Percentiles rank a stretch among this genome's conserved stretches.
Evolutionary conservation across 2,888 invertebrate genomes (phyloP).

Genomic region (Campopleginae sp.): DNA sequence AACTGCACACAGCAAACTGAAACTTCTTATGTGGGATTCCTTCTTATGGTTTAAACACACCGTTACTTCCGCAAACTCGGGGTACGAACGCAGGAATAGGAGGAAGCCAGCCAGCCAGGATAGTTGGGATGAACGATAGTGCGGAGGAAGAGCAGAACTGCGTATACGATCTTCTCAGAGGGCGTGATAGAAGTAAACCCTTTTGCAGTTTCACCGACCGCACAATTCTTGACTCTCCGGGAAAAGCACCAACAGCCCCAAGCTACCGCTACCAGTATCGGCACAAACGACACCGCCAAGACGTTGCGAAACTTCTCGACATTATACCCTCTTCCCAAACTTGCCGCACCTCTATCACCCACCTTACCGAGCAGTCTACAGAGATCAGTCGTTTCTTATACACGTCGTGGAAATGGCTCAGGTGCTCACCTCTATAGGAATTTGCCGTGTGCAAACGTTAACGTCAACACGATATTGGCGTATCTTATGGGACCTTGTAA

Average conservation of each 20-base stretch:
- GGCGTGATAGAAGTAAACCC: conserved; percentile 32
- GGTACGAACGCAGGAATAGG: conserved; percentile 14
- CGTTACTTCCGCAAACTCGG: conserved; percentile 66
- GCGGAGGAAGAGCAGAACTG: conserved; percentile 6
- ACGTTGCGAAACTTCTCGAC: conserved; percentile 62
- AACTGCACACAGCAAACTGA: conserved; percentile 19
- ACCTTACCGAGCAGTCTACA: neutral
- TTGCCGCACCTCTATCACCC: neutral
- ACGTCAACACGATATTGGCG: neutral
- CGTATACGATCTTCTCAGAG: conserved; percentile 27
- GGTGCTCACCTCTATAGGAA: conserved; percentile 16
- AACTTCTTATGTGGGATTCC: conserved; percentile 63
- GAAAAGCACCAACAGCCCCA: conserved; percentile 34
- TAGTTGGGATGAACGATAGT: conserved; percentile 7
- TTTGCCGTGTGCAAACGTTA: conserved; percentile 9
- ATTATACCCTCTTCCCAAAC: conserved; percentile 49
- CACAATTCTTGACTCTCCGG: conserved; percentile 50
- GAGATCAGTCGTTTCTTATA: conserved; percentile 58
- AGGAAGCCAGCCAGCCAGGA: neutral
- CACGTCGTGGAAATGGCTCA: conserved; percentile 41
- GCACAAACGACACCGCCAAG: conserved; percentile 63
- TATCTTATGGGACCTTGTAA: neutral
- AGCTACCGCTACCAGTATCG: conserved; percentile 45
- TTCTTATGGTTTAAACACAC: conserved; percentile 66
- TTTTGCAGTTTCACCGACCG: conserved; percentile 58